Evolutionary conservation across 2,888 invertebrate species (phyloP).

Genomic region (Prenolepis imparis): DNA sequence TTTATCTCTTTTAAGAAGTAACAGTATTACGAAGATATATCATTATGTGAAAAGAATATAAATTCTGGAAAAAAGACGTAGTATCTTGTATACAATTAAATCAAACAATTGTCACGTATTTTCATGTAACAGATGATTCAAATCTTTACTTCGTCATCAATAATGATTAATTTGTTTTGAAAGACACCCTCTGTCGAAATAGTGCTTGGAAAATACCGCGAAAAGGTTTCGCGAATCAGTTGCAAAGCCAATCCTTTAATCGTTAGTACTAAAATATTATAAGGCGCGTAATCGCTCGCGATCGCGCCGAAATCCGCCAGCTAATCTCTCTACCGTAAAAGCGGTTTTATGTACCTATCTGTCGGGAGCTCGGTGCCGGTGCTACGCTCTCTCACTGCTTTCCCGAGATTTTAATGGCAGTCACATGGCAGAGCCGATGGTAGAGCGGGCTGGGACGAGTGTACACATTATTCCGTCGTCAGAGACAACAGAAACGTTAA

Average conservation of each 20-base stretch:
- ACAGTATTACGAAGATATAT: neutral
- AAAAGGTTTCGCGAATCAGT: constrained; percentile 70
- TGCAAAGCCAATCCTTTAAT: constrained; percentile 78
- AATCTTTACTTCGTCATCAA: neutral
- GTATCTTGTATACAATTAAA: neutral
- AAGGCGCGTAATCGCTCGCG: constrained; percentile 77
- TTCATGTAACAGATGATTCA: neutral
- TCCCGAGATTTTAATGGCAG: constrained; percentile 67
- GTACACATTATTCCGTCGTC: constrained; percentile 55
- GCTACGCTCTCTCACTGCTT: constrained; percentile 64
- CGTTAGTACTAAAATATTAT: constrained; percentile 80
- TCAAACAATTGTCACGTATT: neutral
- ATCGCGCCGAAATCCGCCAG: constrained; percentile 76
- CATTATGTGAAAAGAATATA: neutral
- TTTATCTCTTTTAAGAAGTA: neutral
- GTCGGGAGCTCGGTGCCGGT: constrained; percentile 49
- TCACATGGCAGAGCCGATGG: constrained; percentile 39
- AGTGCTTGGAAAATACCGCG: neutral
- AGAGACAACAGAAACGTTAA: constrained; percentile 42
- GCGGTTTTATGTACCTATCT: constrained; percentile 75
- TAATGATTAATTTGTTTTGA: neutral
- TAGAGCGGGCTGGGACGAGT: constrained; percentile 42
- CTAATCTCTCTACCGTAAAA: constrained; percentile 80
- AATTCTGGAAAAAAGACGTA: neutral
- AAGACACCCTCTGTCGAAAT: neutral